Evolutionary conservation across 2,113 vertebrate species (phyloP).

Genomic region (Ceuthmochares aereus): DNA sequence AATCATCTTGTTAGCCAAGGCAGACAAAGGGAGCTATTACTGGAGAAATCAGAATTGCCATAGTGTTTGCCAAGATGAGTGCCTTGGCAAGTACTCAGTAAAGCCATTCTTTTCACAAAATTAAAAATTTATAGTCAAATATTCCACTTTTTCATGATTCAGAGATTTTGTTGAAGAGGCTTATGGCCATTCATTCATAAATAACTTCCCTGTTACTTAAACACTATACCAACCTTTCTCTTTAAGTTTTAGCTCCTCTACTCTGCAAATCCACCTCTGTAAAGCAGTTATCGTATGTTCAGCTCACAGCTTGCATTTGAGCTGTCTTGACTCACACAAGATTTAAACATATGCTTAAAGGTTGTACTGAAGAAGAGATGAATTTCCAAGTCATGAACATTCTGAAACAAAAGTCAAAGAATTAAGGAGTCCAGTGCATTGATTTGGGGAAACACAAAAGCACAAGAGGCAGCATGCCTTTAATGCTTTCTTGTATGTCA

Average conservation of each 20-base stretch:
- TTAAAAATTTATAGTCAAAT: neutral
- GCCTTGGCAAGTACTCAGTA: neutral
- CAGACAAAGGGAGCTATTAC: neutral
- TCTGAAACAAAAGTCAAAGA: neutral
- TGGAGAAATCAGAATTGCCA: neutral
- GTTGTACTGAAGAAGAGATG: neutral
- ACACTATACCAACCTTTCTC: slow-evolving; percentile 8
- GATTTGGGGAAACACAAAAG: neutral
- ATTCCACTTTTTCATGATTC: neutral
- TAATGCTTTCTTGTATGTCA: neutral
- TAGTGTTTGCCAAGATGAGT: neutral
- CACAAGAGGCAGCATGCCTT: neutral
- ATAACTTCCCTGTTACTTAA: slow-evolving; percentile 15
- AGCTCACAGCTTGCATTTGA: slow-evolving; percentile 1
- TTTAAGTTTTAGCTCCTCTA: slow-evolving; percentile 8
- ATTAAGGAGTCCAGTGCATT: neutral
- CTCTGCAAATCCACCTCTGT: slow-evolving; percentile 23
- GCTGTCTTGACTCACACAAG: neutral
- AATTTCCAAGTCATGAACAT: neutral
- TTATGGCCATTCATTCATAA: neutral
- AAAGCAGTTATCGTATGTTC: neutral
- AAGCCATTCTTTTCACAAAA: neutral
- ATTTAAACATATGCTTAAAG: neutral
- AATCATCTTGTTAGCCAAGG: neutral
- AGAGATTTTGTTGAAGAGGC: neutral